phyloP scores from a whole-genome alignment of 2,113 vertebrate genomes.

The Oriolus oriolus region DNA sequence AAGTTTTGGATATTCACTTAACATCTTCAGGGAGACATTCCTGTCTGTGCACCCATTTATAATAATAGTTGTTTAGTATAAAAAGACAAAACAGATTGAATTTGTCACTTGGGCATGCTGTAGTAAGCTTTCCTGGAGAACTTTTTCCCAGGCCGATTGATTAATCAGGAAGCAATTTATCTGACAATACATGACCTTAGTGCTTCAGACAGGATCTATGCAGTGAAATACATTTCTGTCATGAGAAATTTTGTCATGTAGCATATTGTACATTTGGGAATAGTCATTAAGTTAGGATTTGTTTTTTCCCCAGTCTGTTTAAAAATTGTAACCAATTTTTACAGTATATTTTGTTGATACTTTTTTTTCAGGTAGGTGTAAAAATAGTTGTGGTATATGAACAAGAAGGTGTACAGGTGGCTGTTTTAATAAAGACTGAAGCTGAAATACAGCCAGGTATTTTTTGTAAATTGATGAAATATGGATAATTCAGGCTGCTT shows the following conservation, averaged over 20 bases:
- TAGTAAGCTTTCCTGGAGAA: neutral
- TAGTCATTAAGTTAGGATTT: neutral
- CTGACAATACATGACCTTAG: neutral
- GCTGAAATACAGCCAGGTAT: neutral
- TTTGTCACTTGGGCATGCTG: neutral
- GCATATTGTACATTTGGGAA: neutral
- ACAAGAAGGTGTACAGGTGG: neutral
- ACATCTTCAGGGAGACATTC: neutral
- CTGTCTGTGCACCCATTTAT: neutral
- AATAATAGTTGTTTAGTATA: neutral
- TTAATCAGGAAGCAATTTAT: neutral
- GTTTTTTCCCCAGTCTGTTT: neutral
- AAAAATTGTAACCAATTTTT: neutral
- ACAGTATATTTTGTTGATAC: neutral
- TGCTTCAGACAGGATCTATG: neutral
- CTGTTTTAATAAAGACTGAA: neutral
- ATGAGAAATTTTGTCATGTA: neutral
- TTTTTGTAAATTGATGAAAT: neutral
- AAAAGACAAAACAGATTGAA: neutral
- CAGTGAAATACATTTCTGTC: neutral
- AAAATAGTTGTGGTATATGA: neutral
- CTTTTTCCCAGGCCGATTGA: neutral
- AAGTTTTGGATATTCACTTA: neutral
- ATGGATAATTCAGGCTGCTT: neutral
- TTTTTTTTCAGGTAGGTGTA: neutral